phyloP scores from a whole-genome alignment of 2,888 invertebrate species.

The Zhengitettix transpicula region DNA sequence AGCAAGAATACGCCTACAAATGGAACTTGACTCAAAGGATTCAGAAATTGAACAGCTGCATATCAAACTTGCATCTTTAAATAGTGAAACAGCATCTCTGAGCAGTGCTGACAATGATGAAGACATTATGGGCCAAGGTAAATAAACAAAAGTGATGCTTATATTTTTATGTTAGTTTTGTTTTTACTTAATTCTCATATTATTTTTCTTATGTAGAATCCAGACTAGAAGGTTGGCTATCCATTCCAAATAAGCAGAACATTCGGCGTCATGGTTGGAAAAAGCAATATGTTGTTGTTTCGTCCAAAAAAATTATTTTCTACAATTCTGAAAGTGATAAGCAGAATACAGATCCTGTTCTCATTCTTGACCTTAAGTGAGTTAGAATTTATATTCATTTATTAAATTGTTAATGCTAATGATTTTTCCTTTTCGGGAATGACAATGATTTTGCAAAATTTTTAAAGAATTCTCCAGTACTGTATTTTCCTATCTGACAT shows the following conservation, averaged over 20 bases:
- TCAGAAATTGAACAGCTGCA: constrained; percentile 87
- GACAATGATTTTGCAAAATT: no score
- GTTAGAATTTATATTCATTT: constrained; percentile 16
- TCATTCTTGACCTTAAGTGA: constrained; percentile 89
- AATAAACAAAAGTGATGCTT: not conserved
- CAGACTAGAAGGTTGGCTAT: constrained; percentile 85
- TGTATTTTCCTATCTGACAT: no score
- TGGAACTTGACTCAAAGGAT: constrained; percentile 95
- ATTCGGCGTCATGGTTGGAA: constrained; percentile 92
- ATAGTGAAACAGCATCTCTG: constrained; percentile 78
- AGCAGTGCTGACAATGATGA: constrained; percentile 62
- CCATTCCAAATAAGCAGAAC: constrained; percentile 89
- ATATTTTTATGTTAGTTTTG: not conserved
- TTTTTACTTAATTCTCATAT: not conserved
- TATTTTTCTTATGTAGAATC: constrained; percentile 17
- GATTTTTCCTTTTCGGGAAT: not conserved
- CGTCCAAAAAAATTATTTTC: constrained; percentile 92
- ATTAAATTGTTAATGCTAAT: not conserved
- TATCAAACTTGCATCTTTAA: constrained; percentile 61
- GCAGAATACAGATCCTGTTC: constrained; percentile 82
- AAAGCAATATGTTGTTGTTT: constrained; percentile 92
- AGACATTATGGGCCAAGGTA: constrained; percentile 23
- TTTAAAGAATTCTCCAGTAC: no score
- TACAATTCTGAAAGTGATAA: constrained; percentile 90
- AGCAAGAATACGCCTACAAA: constrained; percentile 61